Conservation (phyloP, 2,797 vertebrate species). For the Pangasius mekongensis region DNA sequence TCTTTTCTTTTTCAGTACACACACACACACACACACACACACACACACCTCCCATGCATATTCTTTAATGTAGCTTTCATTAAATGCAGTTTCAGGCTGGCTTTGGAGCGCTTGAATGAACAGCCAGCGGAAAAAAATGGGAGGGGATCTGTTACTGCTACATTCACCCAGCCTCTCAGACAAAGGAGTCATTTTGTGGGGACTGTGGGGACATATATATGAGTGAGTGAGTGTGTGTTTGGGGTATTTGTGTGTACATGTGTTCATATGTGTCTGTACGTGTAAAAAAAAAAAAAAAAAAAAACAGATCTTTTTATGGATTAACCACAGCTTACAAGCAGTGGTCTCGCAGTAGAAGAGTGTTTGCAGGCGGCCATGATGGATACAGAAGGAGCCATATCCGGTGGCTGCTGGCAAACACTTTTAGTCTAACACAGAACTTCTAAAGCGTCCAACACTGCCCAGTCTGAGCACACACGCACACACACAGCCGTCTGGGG, state of each 20-base stretch:
- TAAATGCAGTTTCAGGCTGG: constrained; percentile 70
- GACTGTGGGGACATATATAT: constrained; percentile 36
- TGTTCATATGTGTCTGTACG: constrained; percentile 21
- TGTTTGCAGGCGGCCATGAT: constrained; percentile 52
- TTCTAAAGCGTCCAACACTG: not conserved
- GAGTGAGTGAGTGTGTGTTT: constrained; percentile 20
- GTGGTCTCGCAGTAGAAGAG: constrained; percentile 27
- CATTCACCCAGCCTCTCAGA: constrained; percentile 64
- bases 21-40: constrained; percentile 37
- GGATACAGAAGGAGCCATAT: constrained; percentile 58
- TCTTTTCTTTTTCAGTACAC: constrained; percentile 33
- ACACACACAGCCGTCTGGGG: constrained; percentile 26
- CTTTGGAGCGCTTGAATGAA: constrained; percentile 64
- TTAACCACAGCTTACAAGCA: constrained; percentile 54
- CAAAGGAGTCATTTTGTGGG: constrained; percentile 68
- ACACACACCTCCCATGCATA: constrained; percentile 65
- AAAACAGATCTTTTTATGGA: constrained; percentile 21
- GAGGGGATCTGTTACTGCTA: constrained; percentile 58
- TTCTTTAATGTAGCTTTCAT: constrained; percentile 75
- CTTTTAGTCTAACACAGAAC: not conserved
- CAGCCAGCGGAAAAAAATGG: constrained; percentile 35
- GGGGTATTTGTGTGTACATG: constrained; percentile 1
- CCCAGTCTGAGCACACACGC: not conserved
- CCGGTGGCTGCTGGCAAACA: constrained; percentile 24
- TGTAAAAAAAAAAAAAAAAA: not conserved